Evolutionary conservation across 2,797 vertebrate species (phyloP), one percentile per base, ranked within the genome.

Genomic region (Microcaecilia unicolor): DNA sequence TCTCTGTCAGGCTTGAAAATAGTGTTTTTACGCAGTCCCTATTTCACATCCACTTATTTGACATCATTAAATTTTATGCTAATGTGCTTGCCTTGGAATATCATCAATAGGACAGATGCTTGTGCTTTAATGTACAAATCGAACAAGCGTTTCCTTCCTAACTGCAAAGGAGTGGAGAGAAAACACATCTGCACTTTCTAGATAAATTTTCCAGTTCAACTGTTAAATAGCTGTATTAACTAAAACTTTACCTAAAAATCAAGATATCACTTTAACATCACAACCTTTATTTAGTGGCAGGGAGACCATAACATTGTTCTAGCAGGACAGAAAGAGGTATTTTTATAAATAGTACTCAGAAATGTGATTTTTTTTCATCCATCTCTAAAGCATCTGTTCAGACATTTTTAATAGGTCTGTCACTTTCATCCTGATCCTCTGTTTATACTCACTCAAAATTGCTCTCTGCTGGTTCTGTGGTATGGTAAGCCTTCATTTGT

Each of bases 1-100:
- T 80, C 76, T 80, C 78, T 81, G 81, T 84, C 77, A 80, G 78
- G 69, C 75, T 80, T 73, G 74, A 81, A 81, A 79, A 79, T 82
- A 78, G 76, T 75, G 74, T 77, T 74, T 78, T 75, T 69, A 70
- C 53, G 62, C 75, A 83, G 78, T 83, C 78, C 75, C 76, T 85
- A 80, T 84, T 81, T 84, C 78, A 83, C 78, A 77, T 78, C 65
- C 74, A 81, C 78, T 83, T 81, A 81, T 81, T 82, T 81, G 81
- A 83, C 75, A 84, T 81, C 74, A 69, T 83, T 81, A 81, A 78
- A 81, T 82, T 83, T 84, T 81, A 85, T 85, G 78, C 77, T 82
- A 83, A 84, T 85, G 58, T 64, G 66, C 65, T 76, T 81, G 77
- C 69, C 78, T 76, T 69, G 77, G n/a, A 76, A 81, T 78, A 76